Base-by-base conservation (phyloP, 1,140 invertebrate species). In the Pachyrhynchus sulphureomaculatus region DNA sequence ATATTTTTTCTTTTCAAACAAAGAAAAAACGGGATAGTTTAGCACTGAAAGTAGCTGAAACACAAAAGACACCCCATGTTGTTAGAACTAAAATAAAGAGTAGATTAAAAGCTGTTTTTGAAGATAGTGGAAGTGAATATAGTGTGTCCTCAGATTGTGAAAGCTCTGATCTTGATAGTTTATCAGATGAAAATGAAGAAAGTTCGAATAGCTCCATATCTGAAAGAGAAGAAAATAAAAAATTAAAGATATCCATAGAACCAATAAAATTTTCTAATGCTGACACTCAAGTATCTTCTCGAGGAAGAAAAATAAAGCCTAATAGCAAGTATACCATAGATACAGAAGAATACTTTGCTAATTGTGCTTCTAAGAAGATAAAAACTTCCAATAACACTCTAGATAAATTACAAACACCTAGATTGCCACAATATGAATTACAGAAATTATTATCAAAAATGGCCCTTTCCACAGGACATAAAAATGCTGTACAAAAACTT, bases 361-460 rank as follows among this genome's bases (percentile, higher is more conserved):
- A 85, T 69, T 78, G 83, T 72, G 78, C 80, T 17, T 81, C 77
- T 67, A 83, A 82, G 78, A 80, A 82, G 75, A 79, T 79, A 45
- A 68, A 83, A 21, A 95, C 92, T 9, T 95, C 92, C 6, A 88
- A 94, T 79, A 85, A 88, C 55, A 94, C 91, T 0, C 78, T 95
- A 54, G 85, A 87, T 60, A 84, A 86, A 56, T 75, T 95, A 2
- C 86, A 89, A 67, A 89, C 85, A 64, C 82, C 88, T 23, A 80
- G 84, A 39, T 71, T 94, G 34, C 82, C 87, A 49, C 84, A 88
- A 59, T 84, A 87, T 70, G 77, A 84, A 56, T 68, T 92, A 9
- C 81, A 85, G 34, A 78, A 83, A 44, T 75, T 90, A 23, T 73
- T 86, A 36, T 70, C 75, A 24, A 78, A 81, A 39, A 79, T 82